A percentile compares a stretch with the other conserved stretches of the same genome.
Evolutionary conservation across 2,113 vertebrate species (phyloP).

Genomic region (Clarias batrachus): DNA sequence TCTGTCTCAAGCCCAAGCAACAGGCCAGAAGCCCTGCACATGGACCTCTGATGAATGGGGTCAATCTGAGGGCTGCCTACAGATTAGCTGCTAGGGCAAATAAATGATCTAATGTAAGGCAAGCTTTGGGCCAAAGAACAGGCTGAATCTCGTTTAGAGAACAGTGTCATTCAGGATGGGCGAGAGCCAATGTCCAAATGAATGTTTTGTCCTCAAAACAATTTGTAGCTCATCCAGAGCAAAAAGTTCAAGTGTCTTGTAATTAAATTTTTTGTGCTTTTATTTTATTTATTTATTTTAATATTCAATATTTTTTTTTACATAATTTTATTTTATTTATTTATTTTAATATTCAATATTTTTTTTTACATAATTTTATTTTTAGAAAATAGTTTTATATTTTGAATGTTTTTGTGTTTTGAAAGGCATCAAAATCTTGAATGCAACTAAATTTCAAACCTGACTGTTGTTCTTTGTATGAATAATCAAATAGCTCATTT

Average conservation of each 20-base stretch:
- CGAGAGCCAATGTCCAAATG: slow-evolving; percentile 14
- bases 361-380: not conserved
- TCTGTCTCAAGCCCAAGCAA: slow-evolving; percentile 2
- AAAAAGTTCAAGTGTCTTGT: slow-evolving; percentile 24
- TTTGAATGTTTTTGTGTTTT: not conserved
- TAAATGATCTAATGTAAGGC: slow-evolving; percentile 30
- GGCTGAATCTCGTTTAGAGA: slow-evolving; percentile 12
- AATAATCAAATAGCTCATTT: slow-evolving; percentile 20
- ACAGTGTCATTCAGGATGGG: not conserved
- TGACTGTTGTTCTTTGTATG: not conserved
- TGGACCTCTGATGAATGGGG: slow-evolving; percentile 48
- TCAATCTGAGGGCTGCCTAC: slow-evolving; percentile 42
- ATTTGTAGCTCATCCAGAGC: not conserved
- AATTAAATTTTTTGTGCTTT: not conserved
- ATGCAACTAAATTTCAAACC: slow-evolving; percentile 11
- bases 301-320: no score
- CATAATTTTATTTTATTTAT: not conserved
- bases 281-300: not conserved
- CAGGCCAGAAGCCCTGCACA: slow-evolving; percentile 43
- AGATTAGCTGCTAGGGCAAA: slow-evolving; percentile 43
- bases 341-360: not conserved
- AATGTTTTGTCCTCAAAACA: slow-evolving; percentile 16
- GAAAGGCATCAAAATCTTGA: not conserved
- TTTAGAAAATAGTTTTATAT: not conserved
- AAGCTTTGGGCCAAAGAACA: slow-evolving; percentile 17